phyloP scores from a whole-genome alignment of 2,113 vertebrate species.

The Oriolus oriolus region DNA sequence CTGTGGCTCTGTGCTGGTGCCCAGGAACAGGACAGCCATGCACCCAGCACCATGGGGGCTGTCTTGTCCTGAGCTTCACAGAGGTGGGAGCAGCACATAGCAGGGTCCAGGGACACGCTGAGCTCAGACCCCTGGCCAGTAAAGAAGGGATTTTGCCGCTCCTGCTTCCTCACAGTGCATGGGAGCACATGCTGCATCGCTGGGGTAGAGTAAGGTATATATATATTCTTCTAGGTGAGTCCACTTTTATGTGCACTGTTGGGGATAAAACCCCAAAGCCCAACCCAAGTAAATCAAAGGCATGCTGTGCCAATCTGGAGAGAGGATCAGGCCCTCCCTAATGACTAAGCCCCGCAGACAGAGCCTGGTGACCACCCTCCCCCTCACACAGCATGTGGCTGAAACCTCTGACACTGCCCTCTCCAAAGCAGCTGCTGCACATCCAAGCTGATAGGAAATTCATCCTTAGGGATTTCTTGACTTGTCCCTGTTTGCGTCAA shows the following conservation, averaged over 20 bases:
- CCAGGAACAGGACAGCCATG: neutral
- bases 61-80: neutral
- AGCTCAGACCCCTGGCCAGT: neutral
- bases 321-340: neutral
- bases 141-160: neutral
- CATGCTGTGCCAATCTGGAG: neutral
- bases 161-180: neutral
- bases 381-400: fast-evolving
- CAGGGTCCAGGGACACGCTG: neutral
- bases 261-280: neutral
- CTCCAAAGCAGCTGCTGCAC: neutral
- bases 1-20: neutral
- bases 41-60: neutral
- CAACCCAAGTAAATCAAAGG: neutral
- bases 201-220: fast-evolving
- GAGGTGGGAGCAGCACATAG: neutral
- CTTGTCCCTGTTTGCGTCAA: neutral
- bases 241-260: neutral
- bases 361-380: neutral
- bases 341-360: neutral
- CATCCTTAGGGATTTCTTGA: neutral
- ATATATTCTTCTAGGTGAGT: neutral
- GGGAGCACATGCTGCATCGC: neutral
- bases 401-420: neutral
- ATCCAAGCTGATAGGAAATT: neutral